Evolutionary conservation across 2,797 vertebrate genomes (phyloP), one percentile per base, ranked within the genome.

Genomic region (Pteropus rufus): DNA sequence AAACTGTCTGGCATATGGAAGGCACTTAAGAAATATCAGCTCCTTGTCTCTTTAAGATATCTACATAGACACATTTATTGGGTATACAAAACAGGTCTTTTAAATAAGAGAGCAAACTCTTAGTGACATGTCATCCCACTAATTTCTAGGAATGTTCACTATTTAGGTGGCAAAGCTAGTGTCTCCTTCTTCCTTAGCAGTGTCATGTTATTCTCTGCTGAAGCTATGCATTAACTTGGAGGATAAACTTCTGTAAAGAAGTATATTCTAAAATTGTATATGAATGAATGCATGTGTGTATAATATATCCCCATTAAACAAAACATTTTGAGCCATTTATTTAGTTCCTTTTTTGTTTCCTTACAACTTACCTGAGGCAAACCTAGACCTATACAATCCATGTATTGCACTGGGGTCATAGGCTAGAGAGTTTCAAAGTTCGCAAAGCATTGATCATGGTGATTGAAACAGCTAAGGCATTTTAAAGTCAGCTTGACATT

Each of bases 401-500:
- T 85, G 14, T 12, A 83, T 77, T 96, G 12, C 79, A 86, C n/a
- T 94, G 58, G 15, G n/a, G 21, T 94, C 58, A 34, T 56, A 87
- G 83, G 26, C 36, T 87, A 84, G 91, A 95, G 86, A 95, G 4
- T 2, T 85, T 95, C 52, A 69, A n/a, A n/a, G 34, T 88, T 94
- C 89, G 31, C 70, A 89, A 91, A 87, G 49, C 85, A 91, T 85
- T 89, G 58, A 94, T 95, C 87, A 80, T 79, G 41, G 49, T 29
- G 46, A 94, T 70, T 93, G 89, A 95, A 94, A 56, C 84, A 44
- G 19, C 54, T 60, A 91, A 95, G 36, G 60, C 29, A 34, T 93
- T 97, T 95, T 91, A 83, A 97, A 97, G 82, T 96, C 79, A 96
- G 46, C 46, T 85, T 96, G 91, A 84, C 18, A 34, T 80, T 95